A percentile compares a stretch with the other conserved stretches of the same genome.
phyloP scores from a whole-genome alignment of 2,113 vertebrate genomes.

The Bambusicola thoracicus region DNA sequence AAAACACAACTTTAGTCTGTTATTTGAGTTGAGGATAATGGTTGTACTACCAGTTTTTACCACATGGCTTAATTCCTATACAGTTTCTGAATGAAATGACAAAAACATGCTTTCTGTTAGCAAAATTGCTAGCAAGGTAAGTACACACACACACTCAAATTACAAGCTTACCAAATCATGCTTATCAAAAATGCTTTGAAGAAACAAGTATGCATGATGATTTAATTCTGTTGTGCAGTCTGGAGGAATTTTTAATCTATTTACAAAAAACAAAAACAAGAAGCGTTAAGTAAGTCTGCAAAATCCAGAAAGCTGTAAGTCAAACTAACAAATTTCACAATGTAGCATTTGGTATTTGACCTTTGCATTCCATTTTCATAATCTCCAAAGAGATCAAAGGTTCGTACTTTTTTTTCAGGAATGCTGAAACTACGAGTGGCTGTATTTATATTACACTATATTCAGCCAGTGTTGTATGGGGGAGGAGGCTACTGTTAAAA shows the following conservation, averaged over 20 bases:
- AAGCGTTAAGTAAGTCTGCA: neutral
- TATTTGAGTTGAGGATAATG: no score
- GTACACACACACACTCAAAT: neutral
- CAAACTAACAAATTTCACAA: neutral
- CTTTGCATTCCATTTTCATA: neutral
- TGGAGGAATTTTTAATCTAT: constrained; percentile 91
- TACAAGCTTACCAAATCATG: constrained; percentile 92
- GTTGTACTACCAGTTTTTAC: neutral
- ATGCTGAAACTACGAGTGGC: neutral
- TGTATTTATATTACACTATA: neutral
- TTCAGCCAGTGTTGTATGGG: neutral
- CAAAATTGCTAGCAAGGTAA: neutral
- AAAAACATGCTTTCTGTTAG: neutral
- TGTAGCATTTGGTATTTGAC: neutral
- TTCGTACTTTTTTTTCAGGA: neutral
- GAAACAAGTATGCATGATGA: constrained; percentile 97
- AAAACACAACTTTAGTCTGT: neutral
- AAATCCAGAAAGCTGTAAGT: neutral
- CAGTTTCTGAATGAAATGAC: neutral
- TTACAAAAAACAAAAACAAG: constrained; percentile 47
- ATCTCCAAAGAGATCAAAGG: neutral
- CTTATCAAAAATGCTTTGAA: constrained; percentile 98
- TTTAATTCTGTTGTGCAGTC: constrained; percentile 98
- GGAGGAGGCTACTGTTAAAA: neutral
- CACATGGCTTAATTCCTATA: neutral